Evolutionary conservation across 1,140 invertebrate genomes (phyloP).

Genomic region (Drosophila lacertosa): DNA sequence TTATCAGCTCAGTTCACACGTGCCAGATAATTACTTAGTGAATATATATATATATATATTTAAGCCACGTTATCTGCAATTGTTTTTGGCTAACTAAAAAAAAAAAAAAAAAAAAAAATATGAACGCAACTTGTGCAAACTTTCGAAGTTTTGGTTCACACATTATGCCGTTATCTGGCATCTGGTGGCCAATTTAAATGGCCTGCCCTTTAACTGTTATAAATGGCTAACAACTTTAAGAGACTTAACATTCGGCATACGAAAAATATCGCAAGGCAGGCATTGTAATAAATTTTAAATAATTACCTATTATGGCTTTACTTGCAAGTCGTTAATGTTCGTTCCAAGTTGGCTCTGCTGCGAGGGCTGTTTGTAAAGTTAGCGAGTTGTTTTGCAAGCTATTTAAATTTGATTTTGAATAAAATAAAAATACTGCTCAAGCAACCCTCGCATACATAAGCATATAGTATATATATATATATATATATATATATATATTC

Average conservation of each 20-base stretch:
- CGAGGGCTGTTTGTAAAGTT: background rate
- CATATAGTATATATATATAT: conserved; percentile 20
- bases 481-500: conserved; percentile 11
- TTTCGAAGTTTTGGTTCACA: conserved; percentile 5
- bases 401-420: background rate
- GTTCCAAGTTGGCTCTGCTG: conserved; percentile 1
- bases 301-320: conserved; percentile 83
- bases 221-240: conserved; percentile 19
- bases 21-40: conserved; percentile 13
- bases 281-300: conserved; percentile 83
- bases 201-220: conserved; percentile 19
- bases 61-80: background rate
- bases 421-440: background rate
- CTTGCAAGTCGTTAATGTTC: conserved; percentile 49
- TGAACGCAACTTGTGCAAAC: background rate
- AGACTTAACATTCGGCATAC: conserved; percentile 34
- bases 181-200: conserved; percentile 12
- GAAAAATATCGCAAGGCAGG: conserved; percentile 56
- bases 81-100: background rate
- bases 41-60: too few relatives aligned
- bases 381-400: too few relatives aligned
- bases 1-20: conserved; percentile 27
- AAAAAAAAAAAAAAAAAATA: too few relatives aligned
- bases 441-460: conserved; percentile 2
- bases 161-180: conserved; percentile 3